Conservation (phyloP, 2,113 vertebrate genomes). For the Psophia crepitans region DNA sequence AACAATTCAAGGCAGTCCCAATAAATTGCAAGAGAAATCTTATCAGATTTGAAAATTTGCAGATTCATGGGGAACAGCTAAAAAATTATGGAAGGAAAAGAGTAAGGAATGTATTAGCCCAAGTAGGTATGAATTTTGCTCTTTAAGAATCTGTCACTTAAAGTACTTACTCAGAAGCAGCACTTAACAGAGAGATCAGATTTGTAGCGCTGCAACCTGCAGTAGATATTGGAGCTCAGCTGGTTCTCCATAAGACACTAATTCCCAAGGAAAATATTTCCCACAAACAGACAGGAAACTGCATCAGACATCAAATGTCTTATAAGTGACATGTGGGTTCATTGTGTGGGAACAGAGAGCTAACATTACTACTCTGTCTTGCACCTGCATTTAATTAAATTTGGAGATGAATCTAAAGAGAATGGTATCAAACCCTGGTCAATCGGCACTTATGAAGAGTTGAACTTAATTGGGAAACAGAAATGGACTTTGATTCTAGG, state of each 20-base stretch:
- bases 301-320: neutral
- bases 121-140: neutral
- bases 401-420: neutral
- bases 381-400: neutral
- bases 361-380: neutral
- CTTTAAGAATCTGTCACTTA: neutral
- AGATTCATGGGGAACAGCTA: neutral
- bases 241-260: neutral
- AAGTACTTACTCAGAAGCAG: neutral
- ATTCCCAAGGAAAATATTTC: conserved; percentile 20
- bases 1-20: neutral
- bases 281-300: neutral
- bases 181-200: neutral
- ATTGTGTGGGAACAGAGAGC: neutral
- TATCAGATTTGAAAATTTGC: neutral
- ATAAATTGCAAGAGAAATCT: neutral
- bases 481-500: neutral
- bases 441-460: neutral
- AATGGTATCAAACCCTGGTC: neutral
- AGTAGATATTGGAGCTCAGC: neutral
- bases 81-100: neutral
- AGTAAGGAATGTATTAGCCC: neutral
- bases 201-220: neutral
- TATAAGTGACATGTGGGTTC: neutral
- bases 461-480: neutral